Evolutionary conservation across 2,113 vertebrate species (phyloP), one percentile per base, ranked within the genome.

Genomic region (Neodontobutis hainanensis): DNA sequence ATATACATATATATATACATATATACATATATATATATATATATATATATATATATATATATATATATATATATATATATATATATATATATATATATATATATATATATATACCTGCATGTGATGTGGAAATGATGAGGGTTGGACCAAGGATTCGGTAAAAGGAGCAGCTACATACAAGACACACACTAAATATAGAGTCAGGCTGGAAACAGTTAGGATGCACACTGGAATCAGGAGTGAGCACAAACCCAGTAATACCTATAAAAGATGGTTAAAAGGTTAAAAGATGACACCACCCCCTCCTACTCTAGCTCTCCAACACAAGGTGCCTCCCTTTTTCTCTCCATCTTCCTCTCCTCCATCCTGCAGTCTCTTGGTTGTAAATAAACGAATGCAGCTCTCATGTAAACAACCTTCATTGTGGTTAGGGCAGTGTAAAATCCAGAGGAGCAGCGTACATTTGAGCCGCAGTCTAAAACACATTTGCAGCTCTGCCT

Each of bases 201-300:
- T 75, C 27, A 70, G 64, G 77, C 67, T 64, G 70, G 73, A 82
- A 49, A 77, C 58, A 67, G 40, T 77, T 76, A 66, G 51, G 46
- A 72, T 73, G 55, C 75, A 66, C 45, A 68, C 70, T 84, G 60
- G 68, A 80, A 77, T 64, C 51, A 65, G 69, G 63, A 81, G 69
- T 51, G 62, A 70, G 60, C 43, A 73, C 60, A 73, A 81, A 69
- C 51, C 60, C 65, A 56, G 46, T 69, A 57, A 73, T 27, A 27
- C 19, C 19, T 27, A 2, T 27, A 27, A 63, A 68, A 80, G 75
- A 75, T 78, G 38, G 4, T 68, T 61, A 78, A 36, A 72, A 81
- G 84, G 80, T 84, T 87, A 88, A 88, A 75, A 72, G 71, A 89
- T 90, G 85, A 91, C 90, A 90, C 89, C 90, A 90, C 87, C 76